Evolutionary conservation across 2,113 vertebrate species (phyloP), one percentile per base, ranked within the genome.

Genomic region (Marmota monax): DNA sequence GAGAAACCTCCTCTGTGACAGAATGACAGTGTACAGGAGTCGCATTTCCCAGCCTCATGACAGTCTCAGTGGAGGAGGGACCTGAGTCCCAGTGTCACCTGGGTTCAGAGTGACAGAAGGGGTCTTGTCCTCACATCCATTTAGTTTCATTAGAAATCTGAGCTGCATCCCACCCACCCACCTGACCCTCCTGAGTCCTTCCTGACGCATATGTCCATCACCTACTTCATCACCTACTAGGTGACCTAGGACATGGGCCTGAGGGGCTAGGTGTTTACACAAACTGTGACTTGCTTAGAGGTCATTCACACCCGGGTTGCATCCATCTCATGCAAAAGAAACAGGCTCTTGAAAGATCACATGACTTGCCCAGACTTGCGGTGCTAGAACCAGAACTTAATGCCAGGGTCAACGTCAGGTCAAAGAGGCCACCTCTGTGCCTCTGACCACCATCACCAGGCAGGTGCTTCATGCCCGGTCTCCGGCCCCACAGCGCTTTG

Each of bases 201-300:
- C 73, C 84, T 11, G 70, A 53, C 17, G 12, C 56, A 58, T 1
- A 3, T 56, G 32, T 16, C 39, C 51, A 32, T 56, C 14, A 16
- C 0, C 0, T 32, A 51, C 8, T 29, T 37, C 3, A 0, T 56
- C 78, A 42, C 42, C 20, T 14, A 1, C 17, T 5, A 56, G 70
- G 77, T 48, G 61, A 63, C 61, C 61, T 25, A n/a, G 9, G 16
- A 27, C 53, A 72, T 0, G 1, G 58, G 23, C 11, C 17, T 1
- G 27, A 69, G 53, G 34, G 20, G 65, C 76, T 23, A 5, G 7
- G 20, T n/a, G 7, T 85, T 58, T 17, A 74, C 56, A n/a, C 84
- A 91, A 51, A 23, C 34, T 8, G 7, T 8, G 7, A 37, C 45
- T 92, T 42, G 10, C n/a, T 42, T 65, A 72, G 58, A 67, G 12